These are phyloP conservation scores for Panthera leo DNA, from an alignment of 2,113 vertebrate genomes.

Conservation along the genomic window DNA sequence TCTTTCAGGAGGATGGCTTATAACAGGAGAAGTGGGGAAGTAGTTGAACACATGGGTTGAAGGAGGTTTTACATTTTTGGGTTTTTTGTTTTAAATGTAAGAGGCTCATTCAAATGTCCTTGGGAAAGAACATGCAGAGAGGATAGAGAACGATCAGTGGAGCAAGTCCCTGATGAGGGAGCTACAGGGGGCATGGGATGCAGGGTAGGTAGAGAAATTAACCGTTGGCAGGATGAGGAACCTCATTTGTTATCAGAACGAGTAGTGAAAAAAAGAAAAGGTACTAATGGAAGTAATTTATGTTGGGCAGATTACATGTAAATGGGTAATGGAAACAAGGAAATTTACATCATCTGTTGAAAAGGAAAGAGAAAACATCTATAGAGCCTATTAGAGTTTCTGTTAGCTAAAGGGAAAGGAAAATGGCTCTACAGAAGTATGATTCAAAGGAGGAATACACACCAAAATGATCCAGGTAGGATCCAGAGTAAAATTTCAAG, in stretches of 20 bases:
- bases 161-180: not conserved
- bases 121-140: not conserved
- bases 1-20: not conserved
- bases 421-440: not conserved
- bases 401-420: not conserved
- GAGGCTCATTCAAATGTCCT: not conserved
- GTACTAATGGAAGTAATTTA: not conserved
- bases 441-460: not conserved
- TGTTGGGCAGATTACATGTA: not conserved
- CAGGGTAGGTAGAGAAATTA: not conserved
- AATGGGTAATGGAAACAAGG: not conserved
- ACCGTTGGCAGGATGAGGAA: not conserved
- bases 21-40: not conserved
- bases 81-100: not conserved
- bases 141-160: not conserved
- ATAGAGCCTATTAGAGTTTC: not conserved
- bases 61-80: not conserved
- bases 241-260: not conserved
- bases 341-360: not conserved
- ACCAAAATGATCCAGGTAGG: not conserved
- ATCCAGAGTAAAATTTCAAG: not conserved
- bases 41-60: not conserved
- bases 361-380: not conserved
- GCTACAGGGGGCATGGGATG: rapidly evolving
- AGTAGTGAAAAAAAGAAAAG: not conserved